phyloP scores from a whole-genome alignment of 2,797 vertebrate genomes.

The Cossypha caffra region DNA sequence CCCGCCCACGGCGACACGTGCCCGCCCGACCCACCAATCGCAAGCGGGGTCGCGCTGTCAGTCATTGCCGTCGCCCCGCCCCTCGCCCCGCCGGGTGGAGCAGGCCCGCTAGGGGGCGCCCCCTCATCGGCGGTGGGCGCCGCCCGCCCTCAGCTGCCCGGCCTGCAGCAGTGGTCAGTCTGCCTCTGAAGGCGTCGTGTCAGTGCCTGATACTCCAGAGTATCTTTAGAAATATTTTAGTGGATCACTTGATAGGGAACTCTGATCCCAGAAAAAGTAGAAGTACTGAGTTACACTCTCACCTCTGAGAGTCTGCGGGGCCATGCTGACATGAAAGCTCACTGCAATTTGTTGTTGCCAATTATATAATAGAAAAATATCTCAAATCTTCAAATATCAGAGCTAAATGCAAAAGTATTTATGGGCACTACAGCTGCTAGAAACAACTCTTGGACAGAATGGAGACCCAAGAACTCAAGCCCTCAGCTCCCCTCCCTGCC shows the following conservation, averaged over 20 bases:
- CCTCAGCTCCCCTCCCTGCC: too few relatives aligned
- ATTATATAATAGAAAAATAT: background rate
- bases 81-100: too few relatives aligned
- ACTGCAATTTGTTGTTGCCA: background rate
- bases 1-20: too few relatives aligned
- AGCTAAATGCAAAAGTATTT: background rate
- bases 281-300: background rate
- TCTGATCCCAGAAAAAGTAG: background rate
- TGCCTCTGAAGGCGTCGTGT: background rate
- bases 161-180: background rate
- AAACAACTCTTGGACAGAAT: background rate
- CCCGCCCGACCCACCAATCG: too few relatives aligned
- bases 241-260: background rate
- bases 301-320: background rate
- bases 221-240: background rate
- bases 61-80: too few relatives aligned
- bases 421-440: background rate
- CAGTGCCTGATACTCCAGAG: background rate
- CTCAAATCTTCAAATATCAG: background rate
- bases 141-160: too few relatives aligned
- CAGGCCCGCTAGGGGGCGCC: too few relatives aligned
- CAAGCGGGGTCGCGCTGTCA: too few relatives aligned
- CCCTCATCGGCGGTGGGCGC: too few relatives aligned
- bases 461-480: background rate
- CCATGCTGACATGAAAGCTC: background rate